phyloP scores from a whole-genome alignment of 2,888 invertebrate species.

The Phrixothrix hirtus region DNA sequence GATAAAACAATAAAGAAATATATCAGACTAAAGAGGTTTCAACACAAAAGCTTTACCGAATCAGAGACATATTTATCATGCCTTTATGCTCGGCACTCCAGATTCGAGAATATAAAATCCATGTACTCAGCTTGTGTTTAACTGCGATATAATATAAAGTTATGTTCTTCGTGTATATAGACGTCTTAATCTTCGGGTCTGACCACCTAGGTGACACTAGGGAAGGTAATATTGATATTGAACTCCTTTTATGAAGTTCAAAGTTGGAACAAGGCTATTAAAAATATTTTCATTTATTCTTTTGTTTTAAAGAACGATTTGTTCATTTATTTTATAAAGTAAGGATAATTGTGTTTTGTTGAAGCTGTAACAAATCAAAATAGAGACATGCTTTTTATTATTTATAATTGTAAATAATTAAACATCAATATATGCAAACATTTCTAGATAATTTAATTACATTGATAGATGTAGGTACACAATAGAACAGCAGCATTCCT shows the following conservation, averaged over 20 bases:
- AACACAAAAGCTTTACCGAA: conserved; percentile 42
- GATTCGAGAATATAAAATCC: conserved; percentile 47
- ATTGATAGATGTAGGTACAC: no score
- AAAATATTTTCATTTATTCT: conserved; percentile 31
- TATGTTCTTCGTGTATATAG: conserved; percentile 41
- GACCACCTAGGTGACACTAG: conserved; percentile 43
- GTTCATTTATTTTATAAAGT: conserved; percentile 31
- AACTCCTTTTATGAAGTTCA: not conserved
- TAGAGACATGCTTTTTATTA: no score
- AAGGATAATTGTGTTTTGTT: conserved; percentile 18
- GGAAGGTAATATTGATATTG: conserved; percentile 35
- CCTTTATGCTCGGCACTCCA: conserved; percentile 40
- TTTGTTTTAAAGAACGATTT: conserved; percentile 38
- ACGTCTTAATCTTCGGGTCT: conserved; percentile 50
- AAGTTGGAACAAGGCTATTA: conserved; percentile 11
- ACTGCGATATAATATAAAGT: conserved; percentile 48
- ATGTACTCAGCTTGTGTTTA: conserved; percentile 49
- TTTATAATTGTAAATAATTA: no score
- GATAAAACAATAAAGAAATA: conserved; percentile 39
- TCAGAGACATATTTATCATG: conserved; percentile 48
- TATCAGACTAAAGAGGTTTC: conserved; percentile 40
- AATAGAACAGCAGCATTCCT: no score
- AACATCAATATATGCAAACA: no score
- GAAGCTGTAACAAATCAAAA: conserved; percentile 20
- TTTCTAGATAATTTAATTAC: no score